Base-by-base conservation (phyloP, 2,888 invertebrate genomes). In the Deladenus siricidicola region DNA sequence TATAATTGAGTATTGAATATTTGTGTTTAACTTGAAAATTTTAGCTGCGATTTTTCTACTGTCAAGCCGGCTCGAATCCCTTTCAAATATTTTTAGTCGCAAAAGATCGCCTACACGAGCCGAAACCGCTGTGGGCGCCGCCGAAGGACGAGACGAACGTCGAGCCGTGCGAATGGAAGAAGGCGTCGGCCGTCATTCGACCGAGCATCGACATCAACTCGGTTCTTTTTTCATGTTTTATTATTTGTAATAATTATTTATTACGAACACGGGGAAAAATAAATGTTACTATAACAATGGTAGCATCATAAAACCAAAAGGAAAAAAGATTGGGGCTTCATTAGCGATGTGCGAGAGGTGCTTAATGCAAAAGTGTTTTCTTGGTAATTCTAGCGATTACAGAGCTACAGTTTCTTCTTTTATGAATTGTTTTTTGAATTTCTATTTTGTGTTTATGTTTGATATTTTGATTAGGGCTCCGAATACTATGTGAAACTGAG, bases 131-230 rank as follows among this genome's bases (percentile, higher is more conserved):
- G 28, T 69, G 69, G 69, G 57, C 67, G 1, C 70, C 69, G 43
- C 62, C 70, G 6, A 43, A 65, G 21, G 60, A 58, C 10, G 34
- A 63, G 6, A 45, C 28, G 29, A n/a, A 44, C 2, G 10, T 51
- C 4, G 68, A 64, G n/a, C 69, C 69, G 10, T 69, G 69, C 50
- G 58, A 50, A 21, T 69, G 69, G 69, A 55, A 60, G 10, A 56
- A 68, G 17, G 68, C 65, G 8, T 17, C 57, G 4, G 58, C 57
- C 10, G 52, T 30, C 3, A 65, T 67, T n/a, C 30, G 39, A 34
- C 53, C 30, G 1, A 53, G 39, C 34, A 3, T 34, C 53, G 66
- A 17, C 47, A 44, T 47, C 28, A 58, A 21, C 26, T 54, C 10
- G 10, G 62, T 34, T 60, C 14, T 8, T 10, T 43, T 17, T 30